Conservation (phyloP, 1,140 invertebrate species). For the Zaprionus africanus region DNA sequence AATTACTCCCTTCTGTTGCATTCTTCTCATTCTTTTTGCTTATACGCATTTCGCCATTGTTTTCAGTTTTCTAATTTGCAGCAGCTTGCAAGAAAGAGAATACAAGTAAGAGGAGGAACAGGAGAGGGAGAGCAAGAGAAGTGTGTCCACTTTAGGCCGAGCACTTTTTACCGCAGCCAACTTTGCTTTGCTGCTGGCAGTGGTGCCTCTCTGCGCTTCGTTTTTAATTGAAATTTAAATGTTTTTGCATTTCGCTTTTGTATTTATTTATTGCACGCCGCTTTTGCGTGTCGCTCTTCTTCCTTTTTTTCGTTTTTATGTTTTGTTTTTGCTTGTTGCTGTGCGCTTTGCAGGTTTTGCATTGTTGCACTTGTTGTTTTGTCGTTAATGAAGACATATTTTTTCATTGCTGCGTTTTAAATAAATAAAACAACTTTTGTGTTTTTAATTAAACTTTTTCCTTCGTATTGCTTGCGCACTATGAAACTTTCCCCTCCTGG, state of each 20-base stretch:
- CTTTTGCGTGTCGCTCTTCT: constrained; percentile 19
- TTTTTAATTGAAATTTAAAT: constrained; percentile 82
- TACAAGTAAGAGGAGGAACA: constrained; percentile 2
- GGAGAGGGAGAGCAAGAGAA: neutral
- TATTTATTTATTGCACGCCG: constrained; percentile 73
- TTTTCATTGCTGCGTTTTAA: constrained; percentile 71
- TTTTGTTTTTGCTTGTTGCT: constrained; percentile 34
- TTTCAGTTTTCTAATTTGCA: constrained; percentile 74
- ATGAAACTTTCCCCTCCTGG: constrained; percentile 24
- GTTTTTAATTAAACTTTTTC: constrained; percentile 83
- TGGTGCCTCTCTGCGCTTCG: constrained; percentile 23
- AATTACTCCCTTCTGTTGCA: constrained; percentile 58
- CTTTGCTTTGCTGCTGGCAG: constrained; percentile 21
- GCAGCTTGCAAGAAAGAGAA: neutral
- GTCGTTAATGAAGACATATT: constrained; percentile 81
- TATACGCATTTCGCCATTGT: constrained; percentile 61
- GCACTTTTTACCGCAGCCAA: constrained; percentile 35
- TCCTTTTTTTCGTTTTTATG: constrained; percentile 25
- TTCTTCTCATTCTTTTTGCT: constrained; percentile 46
- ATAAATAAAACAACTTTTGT: constrained; percentile 83
- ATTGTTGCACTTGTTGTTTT: constrained; percentile 69
- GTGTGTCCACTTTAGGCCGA: constrained; percentile 67
- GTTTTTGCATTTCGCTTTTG: constrained; percentile 75
- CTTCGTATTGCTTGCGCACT: constrained; percentile 51
- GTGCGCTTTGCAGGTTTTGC: constrained; percentile 45